phyloP scores from a whole-genome alignment of 2,888 invertebrate species.

The Nymphalis polychloros region DNA sequence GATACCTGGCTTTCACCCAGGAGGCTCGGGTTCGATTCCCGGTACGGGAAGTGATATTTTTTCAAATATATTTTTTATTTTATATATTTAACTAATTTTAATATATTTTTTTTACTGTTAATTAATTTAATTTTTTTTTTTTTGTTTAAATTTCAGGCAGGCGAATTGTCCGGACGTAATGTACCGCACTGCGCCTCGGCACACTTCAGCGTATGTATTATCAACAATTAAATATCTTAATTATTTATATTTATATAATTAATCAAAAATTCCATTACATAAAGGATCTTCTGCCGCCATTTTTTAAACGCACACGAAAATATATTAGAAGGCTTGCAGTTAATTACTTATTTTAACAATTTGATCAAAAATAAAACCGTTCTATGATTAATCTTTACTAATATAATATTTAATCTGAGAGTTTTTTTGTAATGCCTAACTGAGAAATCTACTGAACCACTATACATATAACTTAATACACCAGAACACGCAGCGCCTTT shows the following conservation, averaged over 20 bases:
- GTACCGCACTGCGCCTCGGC: slow-evolving; percentile 64
- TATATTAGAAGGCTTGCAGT: no score
- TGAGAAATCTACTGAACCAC: no score
- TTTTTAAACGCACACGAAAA: no score
- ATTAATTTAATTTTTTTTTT: background rate
- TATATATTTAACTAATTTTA: background rate
- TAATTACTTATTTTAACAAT: no score
- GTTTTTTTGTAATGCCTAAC: no score
- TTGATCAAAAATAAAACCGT: no score
- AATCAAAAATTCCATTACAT: no score
- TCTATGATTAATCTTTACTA: no score
- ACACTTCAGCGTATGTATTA: slow-evolving; percentile 61
- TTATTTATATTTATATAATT: background rate
- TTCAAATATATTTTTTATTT: background rate
- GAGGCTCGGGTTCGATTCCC: slow-evolving; percentile 89
- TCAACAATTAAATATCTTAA: background rate
- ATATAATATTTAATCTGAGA: no score
- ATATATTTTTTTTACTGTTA: background rate
- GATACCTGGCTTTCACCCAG: slow-evolving; percentile 88
- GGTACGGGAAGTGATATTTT: slow-evolving; percentile 79
- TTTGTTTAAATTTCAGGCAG: slow-evolving; percentile 22
- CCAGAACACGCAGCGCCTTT: no score
- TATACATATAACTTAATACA: no score
- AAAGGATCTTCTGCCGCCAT: no score
- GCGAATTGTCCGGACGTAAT: slow-evolving; percentile 46